Percentiles rank a stretch among this genome's conserved stretches.
Conservation (phyloP, 1,140 invertebrate species). For the Dendroctonus valens region DNA sequence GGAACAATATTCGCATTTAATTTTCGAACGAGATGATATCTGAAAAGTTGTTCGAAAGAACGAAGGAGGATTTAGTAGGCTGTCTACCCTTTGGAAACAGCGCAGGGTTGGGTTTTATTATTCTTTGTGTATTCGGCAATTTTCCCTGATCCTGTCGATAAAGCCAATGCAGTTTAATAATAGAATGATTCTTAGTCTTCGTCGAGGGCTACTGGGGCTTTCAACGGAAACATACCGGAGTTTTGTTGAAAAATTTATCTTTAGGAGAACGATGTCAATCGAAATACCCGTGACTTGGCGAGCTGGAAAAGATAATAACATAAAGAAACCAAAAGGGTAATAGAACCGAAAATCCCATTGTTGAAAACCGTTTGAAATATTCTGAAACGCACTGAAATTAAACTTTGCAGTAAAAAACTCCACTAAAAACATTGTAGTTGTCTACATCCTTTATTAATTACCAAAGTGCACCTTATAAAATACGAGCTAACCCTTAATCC, state of each 20-base stretch:
- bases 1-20: not conserved
- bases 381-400: too few relatives aligned
- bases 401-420: too few relatives aligned
- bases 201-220: constrained; percentile 3
- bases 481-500: too few relatives aligned
- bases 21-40: constrained; percentile 20
- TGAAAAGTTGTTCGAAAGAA: constrained; percentile 11
- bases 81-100: constrained; percentile 10
- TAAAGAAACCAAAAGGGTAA: too few relatives aligned
- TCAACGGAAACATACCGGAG: constrained; percentile 7
- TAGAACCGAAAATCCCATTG: too few relatives aligned
- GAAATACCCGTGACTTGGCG: too few relatives aligned
- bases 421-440: too few relatives aligned
- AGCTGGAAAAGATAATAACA: too few relatives aligned
- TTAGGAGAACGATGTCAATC: not conserved
- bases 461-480: too few relatives aligned
- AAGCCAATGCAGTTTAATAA: constrained; percentile 32
- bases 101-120: constrained; percentile 20
- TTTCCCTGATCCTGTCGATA: constrained; percentile 25
- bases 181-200: constrained; percentile 27
- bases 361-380: too few relatives aligned
- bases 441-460: too few relatives aligned
- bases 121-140: constrained; percentile 27
- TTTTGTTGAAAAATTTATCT: constrained; percentile 11
- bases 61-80: constrained; percentile 14